A percentile compares a stretch with the other conserved stretches of the same genome.
Conservation (phyloP, 1,140 invertebrate species). For the Pseudomyrmex pallidus region DNA sequence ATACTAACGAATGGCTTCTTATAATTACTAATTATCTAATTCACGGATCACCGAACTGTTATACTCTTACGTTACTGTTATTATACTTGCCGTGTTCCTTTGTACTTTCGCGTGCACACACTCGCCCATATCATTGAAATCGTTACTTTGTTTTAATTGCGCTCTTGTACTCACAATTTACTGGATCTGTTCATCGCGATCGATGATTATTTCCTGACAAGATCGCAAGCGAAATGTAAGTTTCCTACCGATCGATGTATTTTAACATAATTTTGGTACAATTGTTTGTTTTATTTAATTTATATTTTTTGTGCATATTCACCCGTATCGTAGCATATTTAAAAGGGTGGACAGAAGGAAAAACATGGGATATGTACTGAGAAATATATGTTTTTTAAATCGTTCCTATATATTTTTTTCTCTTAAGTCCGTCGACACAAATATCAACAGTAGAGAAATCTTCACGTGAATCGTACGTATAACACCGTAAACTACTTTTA, state of each 20-base stretch:
- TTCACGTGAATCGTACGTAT: not conserved
- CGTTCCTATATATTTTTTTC: not conserved
- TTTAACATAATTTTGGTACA: not conserved
- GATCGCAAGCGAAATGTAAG: not conserved
- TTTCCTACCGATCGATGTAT: conserved; percentile 8
- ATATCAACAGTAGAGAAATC: not conserved
- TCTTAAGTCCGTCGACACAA: conserved; percentile 3
- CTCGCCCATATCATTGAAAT: conserved; percentile 32
- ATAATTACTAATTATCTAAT: conserved; percentile 67
- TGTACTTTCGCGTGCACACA: conserved; percentile 40
- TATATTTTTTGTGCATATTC: conserved; percentile 38
- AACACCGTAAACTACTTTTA: not conserved
- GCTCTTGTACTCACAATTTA: conserved; percentile 6
- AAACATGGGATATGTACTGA: no score
- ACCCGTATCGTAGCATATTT: conserved; percentile 24
- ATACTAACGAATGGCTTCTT: conserved; percentile 79
- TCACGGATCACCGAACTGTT: conserved; percentile 61
- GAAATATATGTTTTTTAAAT: not conserved
- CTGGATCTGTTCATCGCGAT: not conserved
- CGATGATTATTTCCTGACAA: not conserved
- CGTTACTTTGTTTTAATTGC: conserved; percentile 21
- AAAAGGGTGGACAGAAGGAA: conserved; percentile 25
- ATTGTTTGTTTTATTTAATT: conserved; percentile 35
- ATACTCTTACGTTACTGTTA: conserved; percentile 8
- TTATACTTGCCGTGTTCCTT: not conserved